A percentile compares a stretch with the other conserved stretches of the same genome.
phyloP scores from a whole-genome alignment of 2,888 invertebrate genomes.

The Drosophila nigritarsus region DNA sequence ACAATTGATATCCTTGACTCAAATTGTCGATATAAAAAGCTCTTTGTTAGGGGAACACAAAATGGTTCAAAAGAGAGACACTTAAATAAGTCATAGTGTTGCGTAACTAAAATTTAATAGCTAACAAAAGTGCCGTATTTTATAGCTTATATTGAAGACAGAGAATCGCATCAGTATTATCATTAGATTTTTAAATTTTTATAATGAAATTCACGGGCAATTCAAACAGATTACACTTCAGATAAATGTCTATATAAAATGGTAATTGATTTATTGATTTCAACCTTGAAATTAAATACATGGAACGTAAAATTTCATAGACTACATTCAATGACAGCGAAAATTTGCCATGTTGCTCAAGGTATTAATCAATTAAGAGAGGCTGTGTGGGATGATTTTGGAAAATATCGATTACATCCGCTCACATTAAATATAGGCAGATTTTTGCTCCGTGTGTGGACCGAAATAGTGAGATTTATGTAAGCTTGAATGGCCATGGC shows the following conservation, averaged over 20 bases:
- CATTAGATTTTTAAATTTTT: neutral
- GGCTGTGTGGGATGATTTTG: neutral
- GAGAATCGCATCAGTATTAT: neutral
- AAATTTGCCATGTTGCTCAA: slow-evolving; percentile 10
- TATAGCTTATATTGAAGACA: neutral
- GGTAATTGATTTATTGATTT: neutral
- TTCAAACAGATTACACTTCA: neutral
- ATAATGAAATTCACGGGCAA: neutral
- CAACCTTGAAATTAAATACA: neutral
- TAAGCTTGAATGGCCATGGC: slow-evolving; percentile 14
- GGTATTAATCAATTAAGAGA: slow-evolving; percentile 10
- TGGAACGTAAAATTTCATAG: neutral
- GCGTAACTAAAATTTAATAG: neutral
- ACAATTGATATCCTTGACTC: neutral
- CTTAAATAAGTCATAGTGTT: neutral
- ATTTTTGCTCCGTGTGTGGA: slow-evolving; percentile 11
- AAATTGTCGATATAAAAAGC: neutral
- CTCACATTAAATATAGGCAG: slow-evolving; percentile 16
- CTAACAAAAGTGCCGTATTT: neutral
- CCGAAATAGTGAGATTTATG: slow-evolving; percentile 20
- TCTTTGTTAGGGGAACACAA: neutral
- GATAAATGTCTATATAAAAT: neutral
- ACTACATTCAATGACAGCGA: neutral
- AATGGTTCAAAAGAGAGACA: neutral
- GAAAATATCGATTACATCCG: slow-evolving; percentile 21